Base-by-base conservation (phyloP, 2,113 vertebrate genomes). In the Chaetura pelagica region DNA sequence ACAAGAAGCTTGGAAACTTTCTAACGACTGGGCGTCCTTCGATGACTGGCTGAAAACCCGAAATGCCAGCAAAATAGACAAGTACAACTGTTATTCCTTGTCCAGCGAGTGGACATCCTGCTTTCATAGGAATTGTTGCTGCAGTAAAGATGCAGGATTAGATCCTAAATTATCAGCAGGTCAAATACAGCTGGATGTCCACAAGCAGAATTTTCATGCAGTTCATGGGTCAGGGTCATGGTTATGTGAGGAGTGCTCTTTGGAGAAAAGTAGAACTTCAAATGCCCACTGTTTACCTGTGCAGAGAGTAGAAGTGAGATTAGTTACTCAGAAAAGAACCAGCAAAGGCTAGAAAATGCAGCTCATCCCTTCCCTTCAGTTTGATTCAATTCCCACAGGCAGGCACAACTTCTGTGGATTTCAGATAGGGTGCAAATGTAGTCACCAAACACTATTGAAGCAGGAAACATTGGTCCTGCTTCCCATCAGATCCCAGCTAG, bases 1-100 rank as follows among this genome's bases (percentile, higher is more conserved):
- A 34, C 98, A 99, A 93, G 98, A 98, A 76, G 97, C 99, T 0
- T 99, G 99, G 99, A 96, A 94, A 58, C 98, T 97, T 89, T 97
- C 98, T 42, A 27, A 95, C 18, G 99, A 99, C 94, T 98, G 97
- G 98, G 97, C 98, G 13, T 78, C 40, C 52, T 99, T 99, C 22
- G 27, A 98, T 3, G 97, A 98, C 44, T 99, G 99, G 99, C 24
- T 98, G 66, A 97, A 99, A 88, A 98, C 98, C 42, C 98, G 89
- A 94, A 97, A 98, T 32, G 94, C 99, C 1, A 94, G 97, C 35
- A 97, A 98, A 78, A 98, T 97, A 13, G 97, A 99, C 72, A 99
- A 97, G 99, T 99, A 98, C 89, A 96, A 54, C 7, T 2, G 0
- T 22, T 84, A 44, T 54, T 96, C 57, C 55, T 83, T 63, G 17